Percentiles rank a stretch among this genome's conserved stretches.
These are phyloP conservation scores for Diadegma fenestrale DNA, from an alignment of 2,888 invertebrate genomes.

Conservation along the genomic window DNA sequence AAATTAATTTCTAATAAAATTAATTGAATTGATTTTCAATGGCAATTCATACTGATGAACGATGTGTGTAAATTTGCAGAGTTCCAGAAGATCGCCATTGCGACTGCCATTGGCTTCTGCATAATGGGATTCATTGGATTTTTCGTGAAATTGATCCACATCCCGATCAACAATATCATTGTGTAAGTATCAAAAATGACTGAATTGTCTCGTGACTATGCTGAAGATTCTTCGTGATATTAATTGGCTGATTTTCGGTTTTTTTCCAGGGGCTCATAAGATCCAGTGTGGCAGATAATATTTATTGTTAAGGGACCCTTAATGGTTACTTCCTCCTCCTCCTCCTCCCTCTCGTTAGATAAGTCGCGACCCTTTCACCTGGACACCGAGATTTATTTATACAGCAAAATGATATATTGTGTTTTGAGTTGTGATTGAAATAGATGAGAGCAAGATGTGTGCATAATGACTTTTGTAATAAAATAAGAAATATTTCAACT, in stretches of 20 bases:
- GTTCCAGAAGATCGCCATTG: slow-evolving; percentile 99
- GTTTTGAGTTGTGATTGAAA: slow-evolving; percentile 75
- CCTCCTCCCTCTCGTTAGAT: slow-evolving; percentile 51
- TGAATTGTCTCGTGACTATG: background rate
- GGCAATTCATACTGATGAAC: background rate
- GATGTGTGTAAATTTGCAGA: slow-evolving; percentile 87
- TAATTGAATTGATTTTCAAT: no score
- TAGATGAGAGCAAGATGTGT: slow-evolving; percentile 71
- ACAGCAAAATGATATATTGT: slow-evolving; percentile 74
- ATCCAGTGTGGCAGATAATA: slow-evolving; percentile 62
- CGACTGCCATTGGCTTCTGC: slow-evolving; percentile 99
- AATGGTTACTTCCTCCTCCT: slow-evolving; percentile 73
- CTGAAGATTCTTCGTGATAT: background rate
- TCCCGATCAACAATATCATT: slow-evolving; percentile 99
- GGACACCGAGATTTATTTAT: slow-evolving; percentile 77
- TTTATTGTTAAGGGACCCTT: slow-evolving; percentile 74
- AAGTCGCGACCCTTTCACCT: slow-evolving; percentile 23
- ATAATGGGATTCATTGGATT: slow-evolving; percentile 99
- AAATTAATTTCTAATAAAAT: no score
- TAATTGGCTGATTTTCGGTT: slow-evolving; percentile 36
- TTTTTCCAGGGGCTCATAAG: slow-evolving; percentile 81
- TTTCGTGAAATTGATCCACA: slow-evolving; percentile 99
- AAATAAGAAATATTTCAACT: slow-evolving; percentile 69
- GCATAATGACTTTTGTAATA: slow-evolving; percentile 76
- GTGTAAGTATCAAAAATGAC: slow-evolving; percentile 89